Evolutionary conservation across 2,888 invertebrate species (phyloP), one percentile per base, ranked within the genome.

Genomic region (Eristalis tenax): DNA sequence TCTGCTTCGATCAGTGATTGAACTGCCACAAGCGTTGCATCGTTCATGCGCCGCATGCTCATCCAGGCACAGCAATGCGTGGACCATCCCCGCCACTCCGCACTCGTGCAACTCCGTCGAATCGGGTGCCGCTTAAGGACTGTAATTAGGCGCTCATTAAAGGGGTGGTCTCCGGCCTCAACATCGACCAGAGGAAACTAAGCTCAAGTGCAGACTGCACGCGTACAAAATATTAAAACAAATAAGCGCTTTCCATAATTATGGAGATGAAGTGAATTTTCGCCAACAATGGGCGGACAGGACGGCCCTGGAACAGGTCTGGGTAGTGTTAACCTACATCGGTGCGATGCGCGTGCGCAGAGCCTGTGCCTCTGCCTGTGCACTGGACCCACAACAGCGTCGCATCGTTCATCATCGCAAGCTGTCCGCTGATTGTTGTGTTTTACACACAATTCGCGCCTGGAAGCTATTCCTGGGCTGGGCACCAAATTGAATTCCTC

Each of bases 121-220:
- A 89, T 83, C 88, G 89, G 86, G 89, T 88, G 89, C 88, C 88
- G 87, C 89, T 86, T 93, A 92, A 92, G 92, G 91, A 92, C 92
- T 93, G 92, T 92, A 93, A 93, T 93, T 93, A 93, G 92, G 91
- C 91, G 91, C 91, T 92, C 92, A 93, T 93, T 93, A 93, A 93
- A 93, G 92, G 93, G 93, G 93, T 93, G 93, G 93, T 93, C 93
- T 91, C 89, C 90, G 90, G 57, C 74, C 79, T 88, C 87, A 88
- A 89, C 84, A 56, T 64, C 66, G 74, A 38, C 18, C 50, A n/a
- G 10, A 18, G 18, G 18, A 18, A 18, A 5, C 50, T 50, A 50
- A 26, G 57, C 66, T 71, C 43, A 43, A 50, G 22, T 43, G 18
- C 50, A 40, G 43, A 13, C 18, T 64, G 76, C 76, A 76, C 74